Conservation (phyloP, 2,797 vertebrate species). For the Sebastes steindachneri region DNA sequence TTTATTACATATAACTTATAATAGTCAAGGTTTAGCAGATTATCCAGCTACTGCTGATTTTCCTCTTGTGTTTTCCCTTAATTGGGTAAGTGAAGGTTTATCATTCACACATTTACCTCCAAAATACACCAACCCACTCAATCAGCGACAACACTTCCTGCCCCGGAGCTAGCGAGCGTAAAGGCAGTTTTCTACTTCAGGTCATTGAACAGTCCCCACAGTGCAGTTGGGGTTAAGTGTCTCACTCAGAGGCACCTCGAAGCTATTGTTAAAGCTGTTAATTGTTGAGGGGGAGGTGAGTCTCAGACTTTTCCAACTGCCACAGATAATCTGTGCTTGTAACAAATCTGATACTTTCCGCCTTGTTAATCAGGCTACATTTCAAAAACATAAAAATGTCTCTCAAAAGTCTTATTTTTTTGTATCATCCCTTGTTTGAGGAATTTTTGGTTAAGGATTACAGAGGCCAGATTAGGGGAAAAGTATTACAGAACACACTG, state of each 20-base stretch:
- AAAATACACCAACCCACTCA: background rate
- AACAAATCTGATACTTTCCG: background rate
- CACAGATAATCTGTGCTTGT: background rate
- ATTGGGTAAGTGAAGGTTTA: background rate
- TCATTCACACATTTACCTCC: background rate
- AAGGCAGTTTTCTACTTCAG: background rate
- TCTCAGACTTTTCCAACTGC: background rate
- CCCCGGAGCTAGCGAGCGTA: background rate
- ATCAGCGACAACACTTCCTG: slow-evolving; percentile 4
- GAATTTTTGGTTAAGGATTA: slow-evolving; percentile 38
- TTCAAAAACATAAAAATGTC: background rate
- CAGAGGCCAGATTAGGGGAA: slow-evolving; percentile 17
- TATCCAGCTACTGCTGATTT: background rate
- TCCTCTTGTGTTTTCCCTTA: background rate
- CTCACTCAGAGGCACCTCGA: slow-evolving; percentile 16
- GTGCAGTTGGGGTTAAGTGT: slow-evolving; percentile 33
- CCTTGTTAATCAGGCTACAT: background rate
- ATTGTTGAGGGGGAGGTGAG: slow-evolving; percentile 21
- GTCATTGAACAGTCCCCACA: slow-evolving; percentile 27
- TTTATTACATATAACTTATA: background rate
- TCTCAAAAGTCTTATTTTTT: background rate
- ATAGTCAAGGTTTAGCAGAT: background rate
- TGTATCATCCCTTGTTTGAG: slow-evolving; percentile 13
- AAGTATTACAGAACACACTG: slow-evolving; percentile 22
- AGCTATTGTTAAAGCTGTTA: slow-evolving; percentile 22